Base-by-base conservation (phyloP, 2,888 invertebrate species). In the Drosophila stalkeri region DNA sequence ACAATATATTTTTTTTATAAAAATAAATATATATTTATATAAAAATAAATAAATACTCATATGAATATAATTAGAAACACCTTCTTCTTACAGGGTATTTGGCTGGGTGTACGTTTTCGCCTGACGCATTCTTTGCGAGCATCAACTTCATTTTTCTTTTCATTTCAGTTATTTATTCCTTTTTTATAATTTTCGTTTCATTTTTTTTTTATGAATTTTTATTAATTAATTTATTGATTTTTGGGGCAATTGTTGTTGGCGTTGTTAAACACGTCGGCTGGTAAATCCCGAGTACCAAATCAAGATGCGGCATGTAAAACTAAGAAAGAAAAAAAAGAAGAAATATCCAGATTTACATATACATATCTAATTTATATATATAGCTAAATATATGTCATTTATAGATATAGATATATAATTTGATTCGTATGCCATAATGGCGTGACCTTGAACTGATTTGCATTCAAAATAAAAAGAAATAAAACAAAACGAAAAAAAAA, bases 151-250 rank as follows among this genome's bases (percentile, higher is more conserved):
- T 64, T 23, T n/a, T 56, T 43, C 56, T 43, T 55, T 55, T 41
- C 55, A 33, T 46, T 23, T n/a, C 20, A 59, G 35, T 46, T 44
- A 35, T 35, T 44, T 46, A 35, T 59, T 59, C n/a, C 44, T 20
- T 61, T 43, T 54, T 54, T 43, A 14, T 23, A 27, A 33, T 33
- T 49, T 49, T 31, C 6, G 11, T 49, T n/a, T n/a, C 3, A 41
- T 35, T 35, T 35, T 31, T 31, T 49, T 49, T 18, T 33, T 44
- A 62, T 67, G 55, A 52, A 61, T 71, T 69, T 84, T 84, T 74
- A 82, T 78, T 80, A 85, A 80, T 80, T 75, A 69, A 82, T 85
- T 87, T 87, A 81, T 87, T 84, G 84, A 77, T 76, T 78, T 86
- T 83, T 70, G 52, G 60, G 57, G 74, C 77, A 85, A 84, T 80